Conservation (phyloP, 2,797 vertebrate genomes). For the Trichosurus vulpecula region DNA sequence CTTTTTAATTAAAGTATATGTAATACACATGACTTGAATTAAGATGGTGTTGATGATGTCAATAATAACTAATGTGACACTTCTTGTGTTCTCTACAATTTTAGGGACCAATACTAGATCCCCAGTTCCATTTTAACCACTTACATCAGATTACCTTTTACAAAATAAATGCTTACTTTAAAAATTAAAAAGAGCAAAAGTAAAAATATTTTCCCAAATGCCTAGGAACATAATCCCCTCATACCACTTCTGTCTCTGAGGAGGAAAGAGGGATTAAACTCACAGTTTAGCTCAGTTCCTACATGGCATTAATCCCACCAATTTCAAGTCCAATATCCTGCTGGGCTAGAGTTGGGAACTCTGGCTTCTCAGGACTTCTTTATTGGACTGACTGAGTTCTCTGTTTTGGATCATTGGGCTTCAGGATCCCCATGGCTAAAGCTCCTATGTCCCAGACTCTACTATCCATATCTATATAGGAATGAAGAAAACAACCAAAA, state of each 20-base stretch:
- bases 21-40: too few relatives aligned
- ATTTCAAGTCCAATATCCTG: neutral
- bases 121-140: too few relatives aligned
- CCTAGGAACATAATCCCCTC: neutral
- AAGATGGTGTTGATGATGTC: too few relatives aligned
- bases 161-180: neutral
- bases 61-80: too few relatives aligned
- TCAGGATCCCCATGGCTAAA: neutral
- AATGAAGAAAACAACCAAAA: neutral
- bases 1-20: too few relatives aligned
- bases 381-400: neutral
- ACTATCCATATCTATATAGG: neutral
- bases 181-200: neutral
- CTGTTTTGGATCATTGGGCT: neutral
- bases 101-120: too few relatives aligned
- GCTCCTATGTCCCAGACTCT: neutral
- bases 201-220: neutral
- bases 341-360: neutral
- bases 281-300: neutral
- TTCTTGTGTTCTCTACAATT: too few relatives aligned
- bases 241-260: neutral
- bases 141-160: neutral
- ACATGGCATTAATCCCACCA: neutral
- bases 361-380: neutral
- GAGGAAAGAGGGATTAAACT: neutral